Conservation (phyloP, 2,888 invertebrate species). For the Clivina fossor region DNA sequence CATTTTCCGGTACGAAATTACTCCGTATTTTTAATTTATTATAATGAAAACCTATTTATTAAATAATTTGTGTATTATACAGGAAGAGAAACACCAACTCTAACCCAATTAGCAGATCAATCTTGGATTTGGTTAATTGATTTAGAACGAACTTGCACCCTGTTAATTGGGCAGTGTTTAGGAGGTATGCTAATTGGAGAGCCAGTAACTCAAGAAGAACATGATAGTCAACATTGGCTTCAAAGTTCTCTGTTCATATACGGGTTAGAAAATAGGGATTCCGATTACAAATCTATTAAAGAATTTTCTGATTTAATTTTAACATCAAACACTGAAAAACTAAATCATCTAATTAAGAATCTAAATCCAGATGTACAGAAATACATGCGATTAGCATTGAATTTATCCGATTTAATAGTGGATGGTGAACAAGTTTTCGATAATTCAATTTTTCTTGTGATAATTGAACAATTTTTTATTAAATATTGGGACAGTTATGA, state of each 20-base stretch:
- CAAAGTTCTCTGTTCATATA: constrained; percentile 51
- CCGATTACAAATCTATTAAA: constrained; percentile 26
- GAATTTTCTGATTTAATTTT: constrained; percentile 16
- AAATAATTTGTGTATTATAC: constrained; percentile 36
- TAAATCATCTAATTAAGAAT: constrained; percentile 12
- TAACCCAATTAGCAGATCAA: constrained; percentile 53
- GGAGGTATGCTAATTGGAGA: constrained; percentile 60
- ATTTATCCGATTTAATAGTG: constrained; percentile 7
- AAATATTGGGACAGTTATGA: constrained; percentile 31
- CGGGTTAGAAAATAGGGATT: constrained; percentile 45
- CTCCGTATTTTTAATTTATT: background rate
- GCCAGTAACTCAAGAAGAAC: constrained; percentile 53
- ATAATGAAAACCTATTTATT: constrained; percentile 9
- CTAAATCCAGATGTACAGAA: constrained; percentile 21
- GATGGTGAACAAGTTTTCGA: constrained; percentile 14
- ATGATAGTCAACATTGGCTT: constrained; percentile 54
- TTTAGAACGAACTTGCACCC: constrained; percentile 61
- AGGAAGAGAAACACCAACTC: constrained; percentile 57
- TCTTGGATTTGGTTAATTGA: constrained; percentile 63
- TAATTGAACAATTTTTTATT: constrained; percentile 29
- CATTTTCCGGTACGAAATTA: constrained; percentile 43
- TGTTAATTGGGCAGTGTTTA: constrained; percentile 62
- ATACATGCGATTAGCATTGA: constrained; percentile 18
- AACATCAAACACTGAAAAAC: constrained; percentile 22
- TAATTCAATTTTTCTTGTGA: constrained; percentile 23